Base-by-base conservation (phyloP, 2,113 vertebrate genomes). In the Phaethon lepturus region DNA sequence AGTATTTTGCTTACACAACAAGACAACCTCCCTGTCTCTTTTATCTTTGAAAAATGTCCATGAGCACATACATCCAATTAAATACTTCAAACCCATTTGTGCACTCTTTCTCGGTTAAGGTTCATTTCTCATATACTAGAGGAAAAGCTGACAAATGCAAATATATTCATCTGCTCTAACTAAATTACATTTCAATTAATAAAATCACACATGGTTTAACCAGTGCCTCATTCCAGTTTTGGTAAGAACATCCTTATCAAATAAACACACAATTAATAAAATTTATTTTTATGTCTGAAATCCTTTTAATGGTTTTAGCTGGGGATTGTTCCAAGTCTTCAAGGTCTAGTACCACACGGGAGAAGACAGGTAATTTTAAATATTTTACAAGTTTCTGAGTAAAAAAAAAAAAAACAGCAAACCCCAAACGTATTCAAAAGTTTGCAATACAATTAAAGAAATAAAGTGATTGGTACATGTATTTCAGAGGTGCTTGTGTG, bases 151-250 rank as follows among this genome's bases (percentile, higher is more conserved):
- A 60, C 13, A 93, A 95, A 96, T 68, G 17, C 7, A 95, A 96
- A 93, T 80, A 76, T 11, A 68, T 55, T 86, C 8, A 82, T 66
- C 22, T 90, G 5, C 8, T 35, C 15, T 18, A 91, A 59, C 18
- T 29, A 88, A 84, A 88, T 80, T 87, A 49, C 23, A 58, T 93
- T 95, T 97, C 35, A 91, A 10, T 88, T 67, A 95, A 71, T 91
- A 83, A 76, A 79, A 81, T 25, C 9, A 76, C 6, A n/a, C 7
- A n/a, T 47, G 9, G 20, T 79, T 97, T 95, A 92, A 67, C 25
- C 28, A 86, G 19, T 33, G 49, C 10, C 9, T 92, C 24, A 75
- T 90, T 74, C 50, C 20, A 86, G 17, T 79, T 92, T 58, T 26
- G 91, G 5, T 93, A 93, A 84, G 10, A 45, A 64, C 25, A 87